Percentiles rank a stretch among this genome's conserved stretches.
These are phyloP conservation scores for Vulpes lagopus DNA, from an alignment of 2,113 vertebrate species.

Conservation along the genomic window DNA sequence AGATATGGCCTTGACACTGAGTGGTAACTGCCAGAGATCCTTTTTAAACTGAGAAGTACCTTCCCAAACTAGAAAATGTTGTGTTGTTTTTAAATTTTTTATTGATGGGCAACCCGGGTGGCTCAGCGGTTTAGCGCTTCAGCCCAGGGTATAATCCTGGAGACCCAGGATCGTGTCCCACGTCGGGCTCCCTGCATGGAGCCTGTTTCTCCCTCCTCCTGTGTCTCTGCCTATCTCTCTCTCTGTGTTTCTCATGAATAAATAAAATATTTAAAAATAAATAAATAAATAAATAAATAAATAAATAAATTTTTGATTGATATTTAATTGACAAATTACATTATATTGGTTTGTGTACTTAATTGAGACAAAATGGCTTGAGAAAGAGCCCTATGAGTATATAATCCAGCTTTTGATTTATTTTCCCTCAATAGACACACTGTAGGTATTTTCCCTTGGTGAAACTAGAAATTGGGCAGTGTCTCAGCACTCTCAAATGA, in stretches of 20 bases:
- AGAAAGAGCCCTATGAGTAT: not conserved
- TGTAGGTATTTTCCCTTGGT: not conserved
- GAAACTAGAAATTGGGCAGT: not conserved
- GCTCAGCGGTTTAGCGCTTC: too few species aligned
- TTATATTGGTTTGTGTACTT: not conserved
- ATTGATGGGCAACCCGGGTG: too few species aligned
- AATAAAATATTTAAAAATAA: too few species aligned
- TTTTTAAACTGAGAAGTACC: slow-evolving; percentile 24
- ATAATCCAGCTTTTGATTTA: not conserved
- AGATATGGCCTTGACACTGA: not conserved
- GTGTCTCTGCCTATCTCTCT: too few species aligned
- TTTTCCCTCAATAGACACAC: not conserved
- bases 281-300: too few species aligned
- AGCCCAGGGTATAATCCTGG: too few species aligned
- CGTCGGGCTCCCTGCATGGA: too few species aligned
- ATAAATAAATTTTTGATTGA: not conserved
- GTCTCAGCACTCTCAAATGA: not conserved
- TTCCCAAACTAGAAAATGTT: not conserved
- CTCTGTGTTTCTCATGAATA: too few species aligned
- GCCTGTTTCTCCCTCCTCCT: too few species aligned
- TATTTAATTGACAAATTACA: not conserved
- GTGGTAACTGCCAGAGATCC: not conserved
- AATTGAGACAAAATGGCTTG: slow-evolving; percentile 41
- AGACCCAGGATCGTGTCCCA: too few species aligned
- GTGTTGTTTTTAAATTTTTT: not conserved